phyloP scores from a whole-genome alignment of 1,140 invertebrate species.

The Tetramorium parvispinum region DNA sequence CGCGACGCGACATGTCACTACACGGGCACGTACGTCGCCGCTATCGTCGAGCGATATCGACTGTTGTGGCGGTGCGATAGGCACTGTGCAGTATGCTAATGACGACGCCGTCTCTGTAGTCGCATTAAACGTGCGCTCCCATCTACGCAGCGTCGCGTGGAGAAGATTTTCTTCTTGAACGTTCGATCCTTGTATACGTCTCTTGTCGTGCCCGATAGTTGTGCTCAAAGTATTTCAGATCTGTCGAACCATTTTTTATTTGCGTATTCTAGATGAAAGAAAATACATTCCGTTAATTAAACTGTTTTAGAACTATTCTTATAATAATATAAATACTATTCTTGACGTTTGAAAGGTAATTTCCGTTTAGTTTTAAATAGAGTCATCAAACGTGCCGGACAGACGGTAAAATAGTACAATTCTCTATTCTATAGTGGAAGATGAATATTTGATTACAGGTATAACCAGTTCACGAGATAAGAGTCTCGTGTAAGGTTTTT shows the following conservation, averaged over 20 bases:
- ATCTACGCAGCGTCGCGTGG: not conserved
- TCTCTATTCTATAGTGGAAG: not conserved
- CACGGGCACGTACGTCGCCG: slow-evolving; percentile 56
- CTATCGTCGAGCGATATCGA: slow-evolving; percentile 29
- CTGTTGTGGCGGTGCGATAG: not conserved
- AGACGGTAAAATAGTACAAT: not conserved
- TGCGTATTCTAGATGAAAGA: not conserved
- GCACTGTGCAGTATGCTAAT: slow-evolving; percentile 71
- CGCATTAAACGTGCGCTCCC: slow-evolving; percentile 39
- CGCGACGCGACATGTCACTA: slow-evolving; percentile 50
- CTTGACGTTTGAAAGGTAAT: not conserved
- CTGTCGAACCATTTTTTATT: not conserved
- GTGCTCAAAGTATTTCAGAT: not conserved
- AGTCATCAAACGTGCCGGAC: not conserved
- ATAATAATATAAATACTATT: not conserved
- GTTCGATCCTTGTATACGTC: not conserved
- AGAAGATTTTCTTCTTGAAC: slow-evolving; percentile 7
- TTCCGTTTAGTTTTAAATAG: not conserved
- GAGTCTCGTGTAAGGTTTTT: not conserved
- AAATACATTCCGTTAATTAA: not conserved
- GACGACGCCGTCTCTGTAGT: slow-evolving; percentile 63
- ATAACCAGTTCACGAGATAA: slow-evolving; percentile 1
- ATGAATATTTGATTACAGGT: not conserved
- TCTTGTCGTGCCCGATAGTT: not conserved
- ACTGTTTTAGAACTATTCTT: not conserved